These are phyloP conservation scores for Cochlearius cochlearius DNA, from an alignment of 2,113 vertebrate genomes.

Conservation along the genomic window DNA sequence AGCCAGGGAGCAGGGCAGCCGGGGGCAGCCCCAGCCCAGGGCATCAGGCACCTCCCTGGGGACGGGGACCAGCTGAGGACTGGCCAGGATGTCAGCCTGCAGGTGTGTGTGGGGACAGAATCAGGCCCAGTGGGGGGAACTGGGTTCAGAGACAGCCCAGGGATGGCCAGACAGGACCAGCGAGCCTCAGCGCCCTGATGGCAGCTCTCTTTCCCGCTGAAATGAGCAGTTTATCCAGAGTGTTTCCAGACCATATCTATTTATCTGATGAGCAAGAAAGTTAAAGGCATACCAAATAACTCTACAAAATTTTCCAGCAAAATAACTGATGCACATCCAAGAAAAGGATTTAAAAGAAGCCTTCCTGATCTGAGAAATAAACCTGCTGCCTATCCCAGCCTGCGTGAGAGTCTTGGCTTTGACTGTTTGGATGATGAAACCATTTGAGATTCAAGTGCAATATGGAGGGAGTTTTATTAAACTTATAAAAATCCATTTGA, in stretches of 20 bases:
- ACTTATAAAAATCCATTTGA: not conserved
- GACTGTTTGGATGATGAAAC: not conserved
- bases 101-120: too few relatives aligned
- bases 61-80: too few relatives aligned
- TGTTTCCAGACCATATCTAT: not conserved
- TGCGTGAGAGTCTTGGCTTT: not conserved
- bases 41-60: not conserved
- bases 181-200: not conserved
- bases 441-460: not conserved
- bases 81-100: not conserved
- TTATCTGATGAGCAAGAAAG: not conserved
- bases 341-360: not conserved
- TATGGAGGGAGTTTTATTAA: not conserved
- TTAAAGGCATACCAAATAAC: not conserved
- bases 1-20: not conserved
- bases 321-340: not conserved
- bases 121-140: not conserved
- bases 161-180: not conserved
- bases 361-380: not conserved
- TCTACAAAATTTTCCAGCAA: not conserved
- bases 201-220: not conserved
- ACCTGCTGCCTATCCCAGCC: not conserved
- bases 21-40: not conserved
- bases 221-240: not conserved
- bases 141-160: not conserved